A percentile compares a stretch with the other conserved stretches of the same genome.
Evolutionary conservation across 2,797 vertebrate species (phyloP).

Genomic region (Euthynnus affinis): DNA sequence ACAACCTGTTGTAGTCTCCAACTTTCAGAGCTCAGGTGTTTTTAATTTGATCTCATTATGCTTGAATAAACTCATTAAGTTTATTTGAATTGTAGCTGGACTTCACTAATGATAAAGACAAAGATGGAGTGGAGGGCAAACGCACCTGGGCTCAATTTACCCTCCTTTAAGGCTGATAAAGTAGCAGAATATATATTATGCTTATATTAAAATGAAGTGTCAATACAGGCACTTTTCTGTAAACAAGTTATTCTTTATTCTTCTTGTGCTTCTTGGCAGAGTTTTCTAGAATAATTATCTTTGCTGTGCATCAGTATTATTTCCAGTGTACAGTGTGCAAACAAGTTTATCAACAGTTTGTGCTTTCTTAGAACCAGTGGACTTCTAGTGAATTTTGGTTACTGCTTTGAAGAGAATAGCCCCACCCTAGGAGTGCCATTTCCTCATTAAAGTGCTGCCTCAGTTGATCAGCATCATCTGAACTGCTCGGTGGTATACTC

Average conservation of each 20-base stretch:
- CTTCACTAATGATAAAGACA: not conserved
- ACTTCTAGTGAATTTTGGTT: slow-evolving; percentile 33
- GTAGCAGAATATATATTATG: not conserved
- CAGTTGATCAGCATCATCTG: slow-evolving; percentile 36
- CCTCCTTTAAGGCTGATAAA: not conserved
- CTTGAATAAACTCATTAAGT: too few species aligned
- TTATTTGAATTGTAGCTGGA: not conserved
- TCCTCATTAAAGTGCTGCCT: slow-evolving; percentile 29
- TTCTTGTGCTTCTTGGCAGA: not conserved
- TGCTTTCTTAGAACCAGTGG: not conserved
- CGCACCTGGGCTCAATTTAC: not conserved
- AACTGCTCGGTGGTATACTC: slow-evolving; percentile 4
- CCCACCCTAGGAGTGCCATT: slow-evolving; percentile 46
- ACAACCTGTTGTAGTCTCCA: not conserved
- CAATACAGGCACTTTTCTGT: not conserved
- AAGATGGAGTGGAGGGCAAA: not conserved
- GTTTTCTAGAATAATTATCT: not conserved
- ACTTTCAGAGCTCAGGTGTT: slow-evolving; percentile 29
- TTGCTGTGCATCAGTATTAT: not conserved
- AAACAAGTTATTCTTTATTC: not conserved
- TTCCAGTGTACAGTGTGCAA: not conserved
- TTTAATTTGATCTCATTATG: not conserved
- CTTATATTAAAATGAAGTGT: not conserved
- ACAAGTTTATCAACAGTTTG: slow-evolving; percentile 12
- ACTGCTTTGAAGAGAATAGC: slow-evolving; percentile 35